phyloP scores from a whole-genome alignment of 2,888 invertebrate species.

The Yponomeuta cagnagella region DNA sequence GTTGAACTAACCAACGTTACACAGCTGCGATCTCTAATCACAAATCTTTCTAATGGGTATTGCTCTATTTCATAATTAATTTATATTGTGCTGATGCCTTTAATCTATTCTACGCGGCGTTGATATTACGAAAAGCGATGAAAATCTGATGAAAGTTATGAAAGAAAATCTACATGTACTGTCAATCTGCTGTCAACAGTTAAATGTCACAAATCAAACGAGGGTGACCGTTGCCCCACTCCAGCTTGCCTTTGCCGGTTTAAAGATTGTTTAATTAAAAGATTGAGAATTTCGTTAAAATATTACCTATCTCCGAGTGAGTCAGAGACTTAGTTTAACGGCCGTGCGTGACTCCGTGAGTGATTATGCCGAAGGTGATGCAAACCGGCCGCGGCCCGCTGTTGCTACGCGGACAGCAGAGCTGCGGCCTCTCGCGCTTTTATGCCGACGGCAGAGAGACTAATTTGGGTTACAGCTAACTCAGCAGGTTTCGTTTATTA shows the following conservation, averaged over 20 bases:
- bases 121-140: too few species aligned
- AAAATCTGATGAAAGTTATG: too few species aligned
- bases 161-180: too few species aligned
- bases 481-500: background rate
- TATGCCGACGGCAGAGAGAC: background rate
- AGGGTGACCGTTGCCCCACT: too few species aligned
- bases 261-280: background rate
- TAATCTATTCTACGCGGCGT: too few species aligned
- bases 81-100: too few species aligned
- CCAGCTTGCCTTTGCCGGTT: background rate
- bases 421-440: background rate
- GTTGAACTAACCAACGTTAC: too few species aligned
- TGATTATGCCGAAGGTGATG: conserved; percentile 1
- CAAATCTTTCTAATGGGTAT: too few species aligned
- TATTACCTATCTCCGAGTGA: background rate
- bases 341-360: background rate
- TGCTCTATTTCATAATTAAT: too few species aligned
- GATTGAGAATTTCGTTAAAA: background rate
- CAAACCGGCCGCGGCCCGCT: background rate
- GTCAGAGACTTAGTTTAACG: background rate
- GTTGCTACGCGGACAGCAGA: background rate
- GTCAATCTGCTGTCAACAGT: too few species aligned
- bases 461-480: background rate
- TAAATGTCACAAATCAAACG: too few species aligned
- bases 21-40: too few species aligned